phyloP scores from a whole-genome alignment of 2,113 vertebrate species.

The Amphilophus citrinellus region DNA sequence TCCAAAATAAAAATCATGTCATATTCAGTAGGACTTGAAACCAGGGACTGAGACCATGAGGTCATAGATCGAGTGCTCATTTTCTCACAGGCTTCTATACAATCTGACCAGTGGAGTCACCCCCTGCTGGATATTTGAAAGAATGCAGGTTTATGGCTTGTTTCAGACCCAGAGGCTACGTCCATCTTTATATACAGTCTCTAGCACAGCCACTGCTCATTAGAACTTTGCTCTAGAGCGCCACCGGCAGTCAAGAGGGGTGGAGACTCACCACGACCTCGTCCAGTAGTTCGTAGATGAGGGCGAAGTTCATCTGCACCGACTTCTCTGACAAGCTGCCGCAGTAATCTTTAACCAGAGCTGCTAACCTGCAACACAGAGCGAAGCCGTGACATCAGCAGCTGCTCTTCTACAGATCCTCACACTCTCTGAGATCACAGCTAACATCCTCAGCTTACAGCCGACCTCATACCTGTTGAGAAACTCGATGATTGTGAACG shows the following conservation, averaged over 20 bases:
- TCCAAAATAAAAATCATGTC: neutral
- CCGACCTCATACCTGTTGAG: slow-evolving; percentile 82
- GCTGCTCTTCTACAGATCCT: neutral
- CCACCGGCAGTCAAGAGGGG: neutral
- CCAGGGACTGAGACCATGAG: neutral
- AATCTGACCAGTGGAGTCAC: neutral
- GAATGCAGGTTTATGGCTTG: neutral
- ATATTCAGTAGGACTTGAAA: too few species aligned
- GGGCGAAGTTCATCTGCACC: slow-evolving; percentile 87
- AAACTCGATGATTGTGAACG: slow-evolving; percentile 88
- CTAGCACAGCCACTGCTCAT: too few species aligned
- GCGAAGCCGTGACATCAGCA: neutral
- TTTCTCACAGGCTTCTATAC: neutral
- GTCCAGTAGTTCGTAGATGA: slow-evolving; percentile 91
- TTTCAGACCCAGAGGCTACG: neutral
- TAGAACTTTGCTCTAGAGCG: neutral
- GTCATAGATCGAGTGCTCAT: neutral
- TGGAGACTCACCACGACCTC: slow-evolving; percentile 86
- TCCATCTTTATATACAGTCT: neutral
- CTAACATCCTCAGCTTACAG: accelerated
- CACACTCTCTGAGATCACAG: neutral
- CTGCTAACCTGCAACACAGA: slow-evolving; percentile 77
- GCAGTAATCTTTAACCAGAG: slow-evolving; percentile 89
- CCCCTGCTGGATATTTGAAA: neutral
- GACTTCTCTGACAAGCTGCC: slow-evolving; percentile 86